phyloP scores from a whole-genome alignment of 1,140 invertebrate species.

The Chironomus tepperi region DNA sequence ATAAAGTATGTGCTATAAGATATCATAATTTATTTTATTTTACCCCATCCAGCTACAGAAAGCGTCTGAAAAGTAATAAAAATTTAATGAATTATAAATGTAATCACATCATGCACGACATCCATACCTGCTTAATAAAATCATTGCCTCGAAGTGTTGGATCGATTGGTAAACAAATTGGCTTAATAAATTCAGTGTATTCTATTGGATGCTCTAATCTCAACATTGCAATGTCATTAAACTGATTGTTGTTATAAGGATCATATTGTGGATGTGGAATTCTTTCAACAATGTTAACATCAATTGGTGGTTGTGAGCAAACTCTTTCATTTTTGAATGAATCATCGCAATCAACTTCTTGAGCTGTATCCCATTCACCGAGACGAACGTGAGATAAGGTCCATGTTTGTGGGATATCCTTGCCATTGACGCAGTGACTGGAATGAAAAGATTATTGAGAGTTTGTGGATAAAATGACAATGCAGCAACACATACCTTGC shows the following conservation, averaged over 20 bases:
- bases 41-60: slow-evolving; percentile 25
- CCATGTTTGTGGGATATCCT: slow-evolving; percentile 45
- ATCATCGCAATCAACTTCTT: slow-evolving; percentile 36
- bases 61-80: background rate
- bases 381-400: slow-evolving; percentile 36
- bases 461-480: no score
- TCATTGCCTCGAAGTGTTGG: slow-evolving; percentile 29
- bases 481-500: slow-evolving; percentile 51
- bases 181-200: slow-evolving; percentile 44
- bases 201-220: slow-evolving; percentile 49
- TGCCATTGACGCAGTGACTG: slow-evolving; percentile 56
- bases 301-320: slow-evolving; percentile 48
- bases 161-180: slow-evolving; percentile 35
- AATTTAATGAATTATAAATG: background rate
- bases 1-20: background rate
- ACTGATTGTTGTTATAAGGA: slow-evolving; percentile 47
- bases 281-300: slow-evolving; percentile 51
- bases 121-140: slow-evolving; percentile 26
- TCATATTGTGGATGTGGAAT: slow-evolving; percentile 61
- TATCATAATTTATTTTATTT: slow-evolving; percentile 30
- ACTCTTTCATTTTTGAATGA: slow-evolving; percentile 33
- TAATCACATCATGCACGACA: background rate
- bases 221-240: slow-evolving; percentile 69
- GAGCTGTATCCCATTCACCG: slow-evolving; percentile 38
- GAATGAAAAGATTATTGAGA: slow-evolving; percentile 33